These are phyloP conservation scores for Macrotus californicus DNA, from an alignment of 2,113 vertebrate species.

Conservation along the genomic window DNA sequence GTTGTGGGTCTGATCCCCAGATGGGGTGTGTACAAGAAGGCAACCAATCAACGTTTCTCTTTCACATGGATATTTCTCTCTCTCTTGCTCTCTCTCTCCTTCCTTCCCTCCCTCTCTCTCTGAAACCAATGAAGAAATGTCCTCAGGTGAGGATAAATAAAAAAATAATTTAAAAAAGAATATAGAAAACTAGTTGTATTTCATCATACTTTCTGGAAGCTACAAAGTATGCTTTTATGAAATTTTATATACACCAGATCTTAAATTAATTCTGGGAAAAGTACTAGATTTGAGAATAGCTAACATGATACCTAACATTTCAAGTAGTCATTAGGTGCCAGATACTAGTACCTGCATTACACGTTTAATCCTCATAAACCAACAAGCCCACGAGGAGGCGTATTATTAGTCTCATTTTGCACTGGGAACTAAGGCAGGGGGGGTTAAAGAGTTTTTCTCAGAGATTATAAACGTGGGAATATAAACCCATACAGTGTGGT, in stretches of 20 bases:
- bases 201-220: conserved; percentile 27
- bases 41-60: no score
- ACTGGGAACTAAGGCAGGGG: neutral
- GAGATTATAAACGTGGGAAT: neutral
- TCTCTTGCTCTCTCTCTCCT: no score
- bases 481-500: neutral
- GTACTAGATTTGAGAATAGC: conserved; percentile 10
- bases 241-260: conserved; percentile 14
- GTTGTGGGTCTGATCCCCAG: no score
- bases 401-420: neutral
- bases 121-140: no score
- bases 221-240: neutral
- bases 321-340: neutral
- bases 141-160: no score
- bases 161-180: neutral
- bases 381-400: neutral
- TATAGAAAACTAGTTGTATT: neutral
- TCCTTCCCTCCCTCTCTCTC: no score
- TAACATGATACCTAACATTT: conserved; percentile 10
- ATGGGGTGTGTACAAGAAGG: no score
- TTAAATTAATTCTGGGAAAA: conserved; percentile 47
- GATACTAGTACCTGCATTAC: conserved; percentile 8
- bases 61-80: no score
- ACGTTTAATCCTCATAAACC: conserved; percentile 34
- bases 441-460: conserved; percentile 19